phyloP scores from a whole-genome alignment of 2,888 invertebrate genomes.

The Heliconius ethilla region DNA sequence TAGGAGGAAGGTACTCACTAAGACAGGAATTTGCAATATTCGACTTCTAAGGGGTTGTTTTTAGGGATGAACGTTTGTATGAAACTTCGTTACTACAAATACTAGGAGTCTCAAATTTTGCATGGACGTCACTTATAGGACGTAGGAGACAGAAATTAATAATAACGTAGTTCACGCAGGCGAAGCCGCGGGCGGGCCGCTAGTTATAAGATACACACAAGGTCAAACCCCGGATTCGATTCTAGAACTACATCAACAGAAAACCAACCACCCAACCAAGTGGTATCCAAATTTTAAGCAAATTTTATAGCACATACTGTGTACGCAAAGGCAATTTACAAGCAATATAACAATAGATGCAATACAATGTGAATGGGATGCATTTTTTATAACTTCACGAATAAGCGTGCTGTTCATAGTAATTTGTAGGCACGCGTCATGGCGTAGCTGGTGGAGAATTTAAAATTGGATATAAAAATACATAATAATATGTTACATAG shows the following conservation, averaged over 20 bases:
- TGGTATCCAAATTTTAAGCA: background rate
- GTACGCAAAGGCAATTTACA: conserved; percentile 21
- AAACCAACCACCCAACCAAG: background rate
- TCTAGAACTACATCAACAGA: background rate
- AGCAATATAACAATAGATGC: conserved; percentile 27
- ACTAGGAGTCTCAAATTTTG: no score
- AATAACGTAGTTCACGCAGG: no score
- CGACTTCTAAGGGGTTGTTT: no score
- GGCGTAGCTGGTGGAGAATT: conserved; percentile 9
- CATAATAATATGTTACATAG: background rate
- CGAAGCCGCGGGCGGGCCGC: no score
- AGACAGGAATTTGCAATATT: no score
- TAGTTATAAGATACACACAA: background rate
- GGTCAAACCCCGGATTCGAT: background rate
- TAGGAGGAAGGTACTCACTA: no score
- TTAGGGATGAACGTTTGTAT: no score
- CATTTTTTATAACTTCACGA: conserved; percentile 26
- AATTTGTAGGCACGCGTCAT: conserved; percentile 28
- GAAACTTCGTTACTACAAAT: no score
- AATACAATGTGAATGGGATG: conserved; percentile 9
- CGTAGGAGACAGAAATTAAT: no score
- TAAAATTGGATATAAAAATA: background rate
- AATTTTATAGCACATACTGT: background rate
- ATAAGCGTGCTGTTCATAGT: conserved; percentile 21
- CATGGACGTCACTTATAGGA: no score